Evolutionary conservation across 2,888 invertebrate genomes (phyloP).

Genomic region (Ganaspis brasiliensis): DNA sequence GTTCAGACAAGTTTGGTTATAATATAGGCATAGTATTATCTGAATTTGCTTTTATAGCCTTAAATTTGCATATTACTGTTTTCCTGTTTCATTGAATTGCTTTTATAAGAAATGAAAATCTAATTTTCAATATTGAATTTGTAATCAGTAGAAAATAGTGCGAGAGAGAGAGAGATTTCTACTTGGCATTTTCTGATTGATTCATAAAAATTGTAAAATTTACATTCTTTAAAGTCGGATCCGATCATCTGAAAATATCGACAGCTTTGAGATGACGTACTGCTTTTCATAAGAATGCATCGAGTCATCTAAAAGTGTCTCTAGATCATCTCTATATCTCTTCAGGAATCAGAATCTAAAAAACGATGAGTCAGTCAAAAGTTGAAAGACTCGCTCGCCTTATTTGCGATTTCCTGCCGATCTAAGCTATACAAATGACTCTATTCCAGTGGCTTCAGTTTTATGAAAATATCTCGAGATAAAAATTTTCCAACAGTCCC

Average conservation of each 20-base stretch:
- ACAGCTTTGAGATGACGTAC: background rate
- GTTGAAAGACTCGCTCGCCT: slow-evolving; percentile 58
- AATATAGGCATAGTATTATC: slow-evolving; percentile 24
- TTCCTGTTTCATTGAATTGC: background rate
- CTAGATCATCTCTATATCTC: slow-evolving; percentile 10
- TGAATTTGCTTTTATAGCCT: slow-evolving; percentile 21
- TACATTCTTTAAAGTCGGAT: background rate
- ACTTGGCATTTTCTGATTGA: background rate
- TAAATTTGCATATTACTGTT: slow-evolving; percentile 14
- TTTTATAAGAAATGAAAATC: slow-evolving; percentile 8
- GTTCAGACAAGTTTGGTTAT: slow-evolving; percentile 16
- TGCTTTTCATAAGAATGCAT: slow-evolving; percentile 10
- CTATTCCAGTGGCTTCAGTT: slow-evolving; percentile 26
- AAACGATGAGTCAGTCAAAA: slow-evolving; percentile 56
- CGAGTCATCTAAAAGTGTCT: slow-evolving; percentile 21
- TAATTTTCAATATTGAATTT: slow-evolving; percentile 18
- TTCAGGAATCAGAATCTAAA: slow-evolving; percentile 34
- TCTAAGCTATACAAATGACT: slow-evolving; percentile 62
- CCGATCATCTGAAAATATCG: slow-evolving; percentile 10
- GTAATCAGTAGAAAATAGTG: background rate
- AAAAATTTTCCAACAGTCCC: background rate
- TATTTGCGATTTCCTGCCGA: slow-evolving; percentile 69
- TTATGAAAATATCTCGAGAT: background rate
- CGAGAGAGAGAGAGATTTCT: background rate
- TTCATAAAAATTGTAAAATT: background rate